These are phyloP conservation scores for Buathra laborator DNA, from an alignment of 2,888 invertebrate genomes.

Conservation along the genomic window DNA sequence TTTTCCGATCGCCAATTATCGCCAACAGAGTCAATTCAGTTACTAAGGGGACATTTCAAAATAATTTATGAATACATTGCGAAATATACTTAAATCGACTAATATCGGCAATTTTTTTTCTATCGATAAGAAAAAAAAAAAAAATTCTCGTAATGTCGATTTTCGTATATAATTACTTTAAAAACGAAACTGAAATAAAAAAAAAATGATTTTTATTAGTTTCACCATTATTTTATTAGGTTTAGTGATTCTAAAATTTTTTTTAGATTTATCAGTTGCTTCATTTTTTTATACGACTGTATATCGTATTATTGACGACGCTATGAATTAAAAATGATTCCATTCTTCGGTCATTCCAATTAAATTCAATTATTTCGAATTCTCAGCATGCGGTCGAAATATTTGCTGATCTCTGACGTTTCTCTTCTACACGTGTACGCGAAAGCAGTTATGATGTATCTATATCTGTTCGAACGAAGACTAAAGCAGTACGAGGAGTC, in stretches of 20 bases:
- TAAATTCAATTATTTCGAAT: no score
- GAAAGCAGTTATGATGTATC: neutral
- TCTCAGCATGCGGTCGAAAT: neutral
- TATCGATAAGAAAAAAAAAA: neutral
- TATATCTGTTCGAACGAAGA: neutral
- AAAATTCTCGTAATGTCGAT: neutral
- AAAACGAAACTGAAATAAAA: no score
- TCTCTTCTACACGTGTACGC: neutral
- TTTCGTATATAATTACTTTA: neutral
- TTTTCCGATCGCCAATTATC: neutral
- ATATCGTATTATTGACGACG: neutral
- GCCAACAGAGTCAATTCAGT: neutral
- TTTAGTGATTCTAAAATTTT: no score
- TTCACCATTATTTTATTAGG: no score
- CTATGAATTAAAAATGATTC: neutral
- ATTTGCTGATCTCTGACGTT: neutral
- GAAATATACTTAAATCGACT: no score
- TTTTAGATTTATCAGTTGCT: no score
- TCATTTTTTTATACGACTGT: no score
- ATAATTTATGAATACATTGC: neutral
- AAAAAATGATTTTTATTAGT: no score
- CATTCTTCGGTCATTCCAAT: neutral
- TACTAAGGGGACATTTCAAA: no score
- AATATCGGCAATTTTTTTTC: no score
- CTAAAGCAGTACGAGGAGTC: neutral